phyloP scores from a whole-genome alignment of 2,888 invertebrate species.

The Anoncus sp. region DNA sequence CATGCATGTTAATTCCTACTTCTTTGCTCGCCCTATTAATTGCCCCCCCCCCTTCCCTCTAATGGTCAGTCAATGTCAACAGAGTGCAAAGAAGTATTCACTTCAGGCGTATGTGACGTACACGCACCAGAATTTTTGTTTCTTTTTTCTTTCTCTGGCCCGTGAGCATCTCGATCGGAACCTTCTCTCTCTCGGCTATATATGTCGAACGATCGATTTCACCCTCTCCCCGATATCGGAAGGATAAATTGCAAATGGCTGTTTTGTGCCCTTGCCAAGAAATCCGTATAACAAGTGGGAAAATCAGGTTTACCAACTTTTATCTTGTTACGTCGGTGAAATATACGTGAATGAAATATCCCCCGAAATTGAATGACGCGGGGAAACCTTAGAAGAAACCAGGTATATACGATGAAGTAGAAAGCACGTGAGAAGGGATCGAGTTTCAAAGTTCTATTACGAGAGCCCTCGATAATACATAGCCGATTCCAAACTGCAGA shows the following conservation, averaged over 20 bases:
- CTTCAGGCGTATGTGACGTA: no score
- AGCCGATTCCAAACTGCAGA: slow-evolving; percentile 10
- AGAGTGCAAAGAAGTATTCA: no score
- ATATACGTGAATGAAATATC: slow-evolving; percentile 28
- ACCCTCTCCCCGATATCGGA: not conserved
- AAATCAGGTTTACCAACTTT: slow-evolving; percentile 15
- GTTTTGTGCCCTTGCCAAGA: slow-evolving; percentile 21
- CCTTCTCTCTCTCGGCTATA: no score
- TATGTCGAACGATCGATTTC: slow-evolving; percentile 1
- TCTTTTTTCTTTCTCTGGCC: no score
- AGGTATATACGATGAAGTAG: not conserved
- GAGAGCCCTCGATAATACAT: slow-evolving; percentile 14
- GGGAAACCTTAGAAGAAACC: not conserved
- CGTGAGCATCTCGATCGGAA: not conserved
- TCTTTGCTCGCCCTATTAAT: no score
- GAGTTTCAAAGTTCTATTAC: slow-evolving; percentile 27
- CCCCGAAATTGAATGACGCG: slow-evolving; percentile 22
- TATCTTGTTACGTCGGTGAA: slow-evolving; percentile 9
- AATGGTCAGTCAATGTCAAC: no score
- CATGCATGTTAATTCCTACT: no score
- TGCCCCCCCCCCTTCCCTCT: no score
- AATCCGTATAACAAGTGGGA: slow-evolving; percentile 19
- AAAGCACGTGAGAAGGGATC: slow-evolving; percentile 20
- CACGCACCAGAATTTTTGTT: no score
- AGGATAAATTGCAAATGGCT: slow-evolving; percentile 4